Evolutionary conservation across 2,113 vertebrate genomes (phyloP).

Genomic region (Halichoerus grypus): DNA sequence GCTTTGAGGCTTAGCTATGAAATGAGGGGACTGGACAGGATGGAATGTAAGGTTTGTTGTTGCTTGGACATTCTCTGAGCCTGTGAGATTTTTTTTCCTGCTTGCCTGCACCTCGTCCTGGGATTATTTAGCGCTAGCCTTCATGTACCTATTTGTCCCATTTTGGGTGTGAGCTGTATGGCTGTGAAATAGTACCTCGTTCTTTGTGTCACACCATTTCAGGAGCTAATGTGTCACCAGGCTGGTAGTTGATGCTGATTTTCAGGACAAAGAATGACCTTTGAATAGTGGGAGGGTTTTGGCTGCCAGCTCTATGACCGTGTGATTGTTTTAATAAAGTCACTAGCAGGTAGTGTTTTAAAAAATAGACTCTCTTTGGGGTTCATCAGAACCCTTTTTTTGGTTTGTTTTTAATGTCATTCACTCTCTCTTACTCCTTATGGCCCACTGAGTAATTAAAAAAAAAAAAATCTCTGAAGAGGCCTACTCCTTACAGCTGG

Average conservation of each 20-base stretch:
- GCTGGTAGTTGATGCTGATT: background rate
- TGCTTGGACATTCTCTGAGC: background rate
- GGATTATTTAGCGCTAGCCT: background rate
- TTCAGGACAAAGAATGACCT: constrained; percentile 39
- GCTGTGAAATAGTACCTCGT: background rate
- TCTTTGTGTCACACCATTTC: background rate
- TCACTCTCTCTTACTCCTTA: background rate
- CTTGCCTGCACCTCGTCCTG: background rate
- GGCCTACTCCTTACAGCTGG: background rate
- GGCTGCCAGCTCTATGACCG: background rate
- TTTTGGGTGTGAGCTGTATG: background rate
- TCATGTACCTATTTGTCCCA: background rate
- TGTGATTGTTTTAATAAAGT: background rate
- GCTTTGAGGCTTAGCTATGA: background rate
- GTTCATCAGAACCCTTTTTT: background rate
- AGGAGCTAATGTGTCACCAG: background rate
- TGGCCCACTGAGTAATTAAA: constrained; percentile 5
- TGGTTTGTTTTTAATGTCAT: background rate
- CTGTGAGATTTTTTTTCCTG: background rate
- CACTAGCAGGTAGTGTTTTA: background rate
- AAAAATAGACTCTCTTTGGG: background rate
- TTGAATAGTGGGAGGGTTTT: background rate
- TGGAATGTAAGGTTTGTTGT: background rate
- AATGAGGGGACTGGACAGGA: background rate
- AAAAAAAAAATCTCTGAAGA: background rate